These are phyloP conservation scores for Trichogramma dendrolimi DNA, from an alignment of 2,888 invertebrate genomes.

Conservation along the genomic window DNA sequence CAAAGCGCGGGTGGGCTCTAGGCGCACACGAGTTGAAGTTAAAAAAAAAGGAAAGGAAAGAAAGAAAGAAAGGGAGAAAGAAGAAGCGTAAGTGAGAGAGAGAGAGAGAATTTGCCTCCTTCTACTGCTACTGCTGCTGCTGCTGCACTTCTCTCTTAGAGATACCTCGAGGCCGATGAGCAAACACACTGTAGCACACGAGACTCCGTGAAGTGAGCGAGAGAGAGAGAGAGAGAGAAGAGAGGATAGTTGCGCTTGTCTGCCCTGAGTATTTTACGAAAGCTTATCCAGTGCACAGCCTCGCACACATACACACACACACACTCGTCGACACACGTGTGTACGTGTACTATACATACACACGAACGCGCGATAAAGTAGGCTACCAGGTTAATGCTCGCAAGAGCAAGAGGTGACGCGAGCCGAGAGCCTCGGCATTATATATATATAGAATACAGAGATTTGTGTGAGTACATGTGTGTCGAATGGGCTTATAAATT, in stretches of 20 bases:
- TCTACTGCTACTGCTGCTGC: not conserved
- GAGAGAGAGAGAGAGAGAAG: not conserved
- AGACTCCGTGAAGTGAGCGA: not conserved
- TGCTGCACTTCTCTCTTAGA: not conserved
- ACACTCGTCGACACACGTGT: too few species aligned
- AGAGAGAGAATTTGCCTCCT: not conserved
- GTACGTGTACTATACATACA: too few species aligned
- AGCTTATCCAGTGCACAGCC: conserved; percentile 31
- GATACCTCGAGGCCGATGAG: too few species aligned
- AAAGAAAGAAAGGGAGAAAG: not conserved
- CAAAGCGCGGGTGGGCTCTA: too few species aligned
- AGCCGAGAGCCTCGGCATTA: not conserved
- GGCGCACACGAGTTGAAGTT: too few species aligned
- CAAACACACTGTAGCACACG: too few species aligned
- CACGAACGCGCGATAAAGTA: conserved; percentile 36
- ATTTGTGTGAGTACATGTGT: not conserved
- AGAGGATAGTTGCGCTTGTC: not conserved
- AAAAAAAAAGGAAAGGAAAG: not conserved
- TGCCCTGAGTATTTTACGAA: conserved; percentile 43
- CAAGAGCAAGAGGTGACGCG: conserved; percentile 16
- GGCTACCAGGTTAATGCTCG: conserved; percentile 48
- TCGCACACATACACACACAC: not conserved
- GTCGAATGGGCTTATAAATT: not conserved
- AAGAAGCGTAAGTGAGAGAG: not conserved
- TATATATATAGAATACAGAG: not conserved